phyloP scores from a whole-genome alignment of 2,888 invertebrate genomes.

The Iphiclides podalirius region DNA sequence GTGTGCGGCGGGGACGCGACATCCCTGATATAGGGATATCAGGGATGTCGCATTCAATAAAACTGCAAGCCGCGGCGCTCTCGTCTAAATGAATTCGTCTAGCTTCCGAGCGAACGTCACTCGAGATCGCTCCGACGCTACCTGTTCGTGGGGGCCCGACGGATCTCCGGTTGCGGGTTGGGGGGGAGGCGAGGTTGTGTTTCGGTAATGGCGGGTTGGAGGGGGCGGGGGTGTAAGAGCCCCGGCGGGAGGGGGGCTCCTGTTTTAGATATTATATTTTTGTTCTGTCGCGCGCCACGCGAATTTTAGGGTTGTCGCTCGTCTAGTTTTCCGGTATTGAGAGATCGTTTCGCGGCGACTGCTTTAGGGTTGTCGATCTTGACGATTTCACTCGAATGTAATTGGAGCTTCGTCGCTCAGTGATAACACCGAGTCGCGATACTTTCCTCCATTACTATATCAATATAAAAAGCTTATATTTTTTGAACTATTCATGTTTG shows the following conservation, averaged over 20 bases:
- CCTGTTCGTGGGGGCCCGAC: slow-evolving; percentile 7
- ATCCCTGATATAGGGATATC: no score
- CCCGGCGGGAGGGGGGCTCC: background rate
- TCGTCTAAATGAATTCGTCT: slow-evolving; percentile 16
- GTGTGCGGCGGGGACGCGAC: no score
- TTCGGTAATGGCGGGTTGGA: no score
- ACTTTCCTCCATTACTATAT: no score
- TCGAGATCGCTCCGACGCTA: slow-evolving; percentile 16
- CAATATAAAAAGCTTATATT: no score
- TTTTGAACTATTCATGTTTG: no score
- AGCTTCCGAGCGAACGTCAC: slow-evolving; percentile 22
- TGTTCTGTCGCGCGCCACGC: background rate
- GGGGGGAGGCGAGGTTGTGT: background rate
- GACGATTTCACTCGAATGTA: no score
- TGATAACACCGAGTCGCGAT: no score
- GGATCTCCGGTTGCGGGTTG: background rate
- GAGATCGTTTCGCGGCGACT: no score
- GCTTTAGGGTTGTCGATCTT: slow-evolving; percentile 2
- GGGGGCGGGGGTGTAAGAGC: background rate
- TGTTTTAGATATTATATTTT: slow-evolving; percentile 20
- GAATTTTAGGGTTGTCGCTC: background rate
- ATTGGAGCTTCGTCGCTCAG: no score
- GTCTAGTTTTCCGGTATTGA: no score
- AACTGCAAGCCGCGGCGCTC: slow-evolving; percentile 5
- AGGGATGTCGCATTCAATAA: slow-evolving; percentile 18